A percentile compares a stretch with the other conserved stretches of the same genome.
phyloP scores from a whole-genome alignment of 35 echinoderm and acorn worm genomes.

The Lytechinus variegatus region DNA sequence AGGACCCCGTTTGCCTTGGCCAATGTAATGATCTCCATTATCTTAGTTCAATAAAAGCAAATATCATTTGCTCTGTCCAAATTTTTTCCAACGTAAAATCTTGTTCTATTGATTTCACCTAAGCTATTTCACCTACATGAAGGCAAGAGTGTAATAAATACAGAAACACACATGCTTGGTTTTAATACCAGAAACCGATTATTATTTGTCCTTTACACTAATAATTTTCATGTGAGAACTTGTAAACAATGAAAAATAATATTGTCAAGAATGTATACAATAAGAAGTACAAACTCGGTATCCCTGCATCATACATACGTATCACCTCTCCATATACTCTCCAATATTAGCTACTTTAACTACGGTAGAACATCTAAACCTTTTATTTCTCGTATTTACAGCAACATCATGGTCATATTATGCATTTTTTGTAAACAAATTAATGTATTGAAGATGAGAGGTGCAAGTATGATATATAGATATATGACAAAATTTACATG shows the following conservation, averaged over 20 bases:
- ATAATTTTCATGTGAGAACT: neutral
- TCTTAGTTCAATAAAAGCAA: too few species aligned
- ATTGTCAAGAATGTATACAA: neutral
- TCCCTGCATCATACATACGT: neutral
- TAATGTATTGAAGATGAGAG: neutral
- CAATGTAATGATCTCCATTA: too few species aligned
- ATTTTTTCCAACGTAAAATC: too few species aligned
- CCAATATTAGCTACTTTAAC: neutral
- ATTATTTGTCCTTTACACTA: neutral
- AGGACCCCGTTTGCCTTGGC: too few species aligned
- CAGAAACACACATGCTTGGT: neutral
- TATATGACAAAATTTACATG: neutral
- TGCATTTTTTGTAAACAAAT: neutral
- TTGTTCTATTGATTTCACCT: too few species aligned
- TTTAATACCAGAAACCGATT: conserved; percentile 20
- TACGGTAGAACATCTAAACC: neutral
- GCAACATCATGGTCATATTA: neutral
- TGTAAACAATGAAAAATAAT: neutral
- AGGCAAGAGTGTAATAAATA: neutral
- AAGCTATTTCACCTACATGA: too few species aligned
- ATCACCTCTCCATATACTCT: neutral
- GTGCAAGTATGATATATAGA: neutral
- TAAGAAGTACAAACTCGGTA: neutral
- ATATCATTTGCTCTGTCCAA: too few species aligned
- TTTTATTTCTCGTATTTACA: neutral